Evolutionary conservation across 2,113 vertebrate genomes (phyloP), one percentile per base, ranked within the genome.

Genomic region (Nematolebias whitei): DNA sequence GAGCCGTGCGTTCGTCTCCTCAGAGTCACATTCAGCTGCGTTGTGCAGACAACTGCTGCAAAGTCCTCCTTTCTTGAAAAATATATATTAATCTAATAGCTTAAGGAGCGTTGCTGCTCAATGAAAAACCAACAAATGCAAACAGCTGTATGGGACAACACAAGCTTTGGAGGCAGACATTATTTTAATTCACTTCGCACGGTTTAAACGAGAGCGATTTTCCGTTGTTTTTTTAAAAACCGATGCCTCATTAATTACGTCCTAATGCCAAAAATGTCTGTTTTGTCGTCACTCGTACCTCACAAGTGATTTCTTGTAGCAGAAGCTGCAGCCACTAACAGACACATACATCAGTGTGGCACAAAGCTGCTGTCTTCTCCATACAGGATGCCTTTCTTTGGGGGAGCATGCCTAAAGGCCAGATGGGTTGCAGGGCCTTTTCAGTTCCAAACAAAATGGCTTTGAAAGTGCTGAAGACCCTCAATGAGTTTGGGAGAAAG

Each of bases 311-410:
- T 50, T 22, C 45, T 52, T 15, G 68, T 73, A 83, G 59, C 62
- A 59, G 65, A 63, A 72, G 75, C 57, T 50, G 14, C 56, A 22
- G 51, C 53, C 77, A 40, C 72, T 13, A 43, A 63, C 59, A 29
- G 43, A 54, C 72, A 61, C 73, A 82, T 58, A 54, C 74, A 78
- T 80, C 74, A 77, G 63, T 19, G 65, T 6, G 26, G 63, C 73
- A 83, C 80, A 86, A 88, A 75, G 88, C 67, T 74, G 74, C 82
- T 80, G 78, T 86, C 84, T 89, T 85, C 68, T 62, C 61, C 58
- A 82, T 63, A 87, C 80, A 90, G 84, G 72, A 76, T 44, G 78
- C 74, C 87, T 81, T 87, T 81, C 83, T 87, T 78, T 75, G 51
- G 57, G 69, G 41, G 71, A 38, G 76, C 72, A 74, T 47, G 71